phyloP scores from a whole-genome alignment of 2,888 invertebrate species.

The Drosophila basisetae region DNA sequence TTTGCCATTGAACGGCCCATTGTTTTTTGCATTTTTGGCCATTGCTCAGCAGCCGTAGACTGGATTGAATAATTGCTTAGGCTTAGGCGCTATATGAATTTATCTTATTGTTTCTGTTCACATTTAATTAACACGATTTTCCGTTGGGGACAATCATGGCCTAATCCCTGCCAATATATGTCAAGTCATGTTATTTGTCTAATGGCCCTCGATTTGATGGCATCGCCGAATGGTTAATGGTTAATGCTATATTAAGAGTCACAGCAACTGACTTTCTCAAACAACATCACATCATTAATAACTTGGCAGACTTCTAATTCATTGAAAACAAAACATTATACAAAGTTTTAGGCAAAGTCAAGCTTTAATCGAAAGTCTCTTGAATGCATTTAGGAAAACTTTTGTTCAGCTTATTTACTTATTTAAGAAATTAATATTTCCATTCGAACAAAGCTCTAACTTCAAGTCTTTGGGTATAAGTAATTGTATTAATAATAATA shows the following conservation, averaged over 20 bases:
- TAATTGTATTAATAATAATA: not conserved
- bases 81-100: conserved; percentile 25
- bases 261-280: conserved; percentile 9
- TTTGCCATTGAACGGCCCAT: conserved; percentile 32
- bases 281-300: conserved; percentile 22
- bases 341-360: not conserved
- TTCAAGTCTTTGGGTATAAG: not conserved
- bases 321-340: not conserved
- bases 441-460: not conserved
- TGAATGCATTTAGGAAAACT: not conserved
- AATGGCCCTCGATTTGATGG: conserved; percentile 47
- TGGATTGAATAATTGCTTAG: conserved; percentile 43
- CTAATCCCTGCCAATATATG: conserved; percentile 34
- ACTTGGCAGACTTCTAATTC: not conserved
- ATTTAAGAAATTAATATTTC: not conserved
- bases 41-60: not conserved
- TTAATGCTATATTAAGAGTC: conserved; percentile 2
- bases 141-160: not conserved
- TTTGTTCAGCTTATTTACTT: not conserved
- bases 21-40: conserved; percentile 39
- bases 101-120: conserved; percentile 46
- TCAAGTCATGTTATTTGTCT: conserved; percentile 71
- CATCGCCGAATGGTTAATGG: conserved; percentile 7
- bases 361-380: not conserved
- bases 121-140: conserved; percentile 52